These are phyloP conservation scores for Saturnia japonica DNA, from an alignment of 2,888 invertebrate species.

Conservation along the genomic window DNA sequence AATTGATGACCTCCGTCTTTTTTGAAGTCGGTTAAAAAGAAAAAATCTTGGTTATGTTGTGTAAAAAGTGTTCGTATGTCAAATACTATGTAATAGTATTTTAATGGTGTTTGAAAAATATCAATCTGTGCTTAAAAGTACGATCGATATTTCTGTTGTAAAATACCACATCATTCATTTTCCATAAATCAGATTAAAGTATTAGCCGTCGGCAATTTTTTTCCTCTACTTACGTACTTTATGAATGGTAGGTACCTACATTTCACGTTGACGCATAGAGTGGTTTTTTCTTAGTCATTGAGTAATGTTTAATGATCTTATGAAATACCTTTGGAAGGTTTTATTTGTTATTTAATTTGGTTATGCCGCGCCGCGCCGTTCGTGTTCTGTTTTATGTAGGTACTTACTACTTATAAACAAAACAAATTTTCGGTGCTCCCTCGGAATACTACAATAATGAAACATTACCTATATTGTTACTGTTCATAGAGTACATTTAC, in stretches of 20 bases:
- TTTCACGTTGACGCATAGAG: neutral
- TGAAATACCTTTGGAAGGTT: conserved; percentile 34
- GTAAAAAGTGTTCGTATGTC: too few species aligned
- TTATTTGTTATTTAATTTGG: conserved; percentile 38
- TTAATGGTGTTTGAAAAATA: too few species aligned
- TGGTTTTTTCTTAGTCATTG: conserved; percentile 21
- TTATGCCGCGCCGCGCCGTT: conserved; percentile 19
- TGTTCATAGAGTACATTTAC: too few species aligned
- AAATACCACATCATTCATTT: neutral
- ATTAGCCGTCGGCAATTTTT: neutral
- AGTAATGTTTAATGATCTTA: conserved; percentile 30
- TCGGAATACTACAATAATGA: neutral
- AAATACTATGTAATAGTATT: too few species aligned
- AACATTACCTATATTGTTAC: neutral
- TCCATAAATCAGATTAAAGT: neutral
- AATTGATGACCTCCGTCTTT: too few species aligned
- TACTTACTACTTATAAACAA: neutral
- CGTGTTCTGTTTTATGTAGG: neutral
- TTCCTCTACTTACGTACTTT: neutral
- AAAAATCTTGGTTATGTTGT: too few species aligned
- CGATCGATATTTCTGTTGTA: too few species aligned
- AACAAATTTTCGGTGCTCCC: neutral
- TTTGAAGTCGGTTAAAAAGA: too few species aligned
- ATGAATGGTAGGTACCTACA: neutral
- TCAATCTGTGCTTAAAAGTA: too few species aligned